These are phyloP conservation scores for Pasiphila rectangulata DNA, from an alignment of 2,888 invertebrate genomes.

Conservation along the genomic window DNA sequence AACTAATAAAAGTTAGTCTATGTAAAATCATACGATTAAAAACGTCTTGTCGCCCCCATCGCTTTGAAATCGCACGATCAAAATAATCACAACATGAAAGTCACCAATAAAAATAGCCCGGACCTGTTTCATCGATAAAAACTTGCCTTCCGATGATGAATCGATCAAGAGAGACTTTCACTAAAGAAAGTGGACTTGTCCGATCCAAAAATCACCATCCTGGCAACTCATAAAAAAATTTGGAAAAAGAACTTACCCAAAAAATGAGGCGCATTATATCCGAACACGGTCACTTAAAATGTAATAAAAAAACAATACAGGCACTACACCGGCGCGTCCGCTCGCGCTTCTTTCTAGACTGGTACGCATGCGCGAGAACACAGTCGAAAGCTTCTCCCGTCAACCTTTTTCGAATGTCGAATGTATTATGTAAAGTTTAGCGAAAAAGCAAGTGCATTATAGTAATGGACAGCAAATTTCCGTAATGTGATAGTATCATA, in stretches of 20 bases:
- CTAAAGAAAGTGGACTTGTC: conserved; percentile 59
- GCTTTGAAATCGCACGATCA: conserved; percentile 8
- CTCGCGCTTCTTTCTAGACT: conserved; percentile 68
- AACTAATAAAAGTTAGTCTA: too few species aligned
- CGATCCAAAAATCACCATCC: conserved; percentile 23
- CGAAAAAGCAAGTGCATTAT: conserved; percentile 65
- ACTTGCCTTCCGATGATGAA: conserved; percentile 50
- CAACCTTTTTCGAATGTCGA: conserved; percentile 61
- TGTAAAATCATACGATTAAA: too few species aligned
- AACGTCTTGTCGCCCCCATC: too few species aligned
- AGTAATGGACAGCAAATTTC: conserved; percentile 39
- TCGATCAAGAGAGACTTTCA: conserved; percentile 60
- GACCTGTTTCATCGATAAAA: conserved; percentile 44
- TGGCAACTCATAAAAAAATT: conserved; percentile 29
- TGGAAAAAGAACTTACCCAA: conserved; percentile 65
- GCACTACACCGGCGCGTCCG: conserved; percentile 72
- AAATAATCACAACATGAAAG: conserved; percentile 23
- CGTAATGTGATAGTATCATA: conserved; percentile 24
- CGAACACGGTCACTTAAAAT: conserved; percentile 63
- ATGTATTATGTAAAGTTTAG: conserved; percentile 67
- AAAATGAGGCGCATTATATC: conserved; percentile 75
- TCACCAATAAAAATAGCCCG: conserved; percentile 33
- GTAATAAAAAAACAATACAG: conserved; percentile 43
- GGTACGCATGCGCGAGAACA: conserved; percentile 34
- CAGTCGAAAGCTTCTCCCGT: conserved; percentile 49